phyloP scores from a whole-genome alignment of 2,113 vertebrate genomes.

The Paramormyrops kingsleyae region DNA sequence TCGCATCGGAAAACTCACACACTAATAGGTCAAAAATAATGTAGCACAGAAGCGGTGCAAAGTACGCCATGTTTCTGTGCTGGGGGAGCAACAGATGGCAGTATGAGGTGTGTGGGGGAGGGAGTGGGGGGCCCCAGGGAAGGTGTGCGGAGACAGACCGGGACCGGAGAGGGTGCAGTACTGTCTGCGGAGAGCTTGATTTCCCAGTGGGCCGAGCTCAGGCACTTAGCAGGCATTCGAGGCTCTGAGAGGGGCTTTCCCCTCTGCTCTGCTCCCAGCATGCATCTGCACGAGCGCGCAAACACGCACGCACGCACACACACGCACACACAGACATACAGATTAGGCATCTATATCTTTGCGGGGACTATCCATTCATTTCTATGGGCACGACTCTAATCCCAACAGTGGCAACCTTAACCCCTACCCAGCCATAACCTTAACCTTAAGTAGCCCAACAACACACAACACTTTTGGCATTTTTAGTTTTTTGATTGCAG shows the following conservation, averaged over 20 bases:
- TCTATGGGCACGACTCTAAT: background rate
- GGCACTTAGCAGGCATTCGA: background rate
- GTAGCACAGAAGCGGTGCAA: background rate
- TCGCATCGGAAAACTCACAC: background rate
- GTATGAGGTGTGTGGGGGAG: background rate
- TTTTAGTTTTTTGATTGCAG: background rate
- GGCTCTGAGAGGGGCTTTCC: background rate
- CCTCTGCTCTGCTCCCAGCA: slow-evolving; percentile 27
- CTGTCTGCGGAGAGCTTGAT: background rate
- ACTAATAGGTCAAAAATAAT: background rate
- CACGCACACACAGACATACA: background rate
- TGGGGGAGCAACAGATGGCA: background rate
- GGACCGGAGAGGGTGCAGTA: background rate
- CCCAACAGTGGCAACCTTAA: background rate
- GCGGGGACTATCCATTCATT: background rate
- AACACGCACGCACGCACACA: slow-evolving; percentile 16
- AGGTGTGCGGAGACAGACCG: background rate
- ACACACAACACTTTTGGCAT: background rate
- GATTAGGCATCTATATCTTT: background rate
- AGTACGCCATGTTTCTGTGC: background rate
- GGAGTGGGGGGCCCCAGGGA: background rate
- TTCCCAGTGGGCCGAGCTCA: background rate
- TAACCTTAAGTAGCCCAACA: too few species aligned
- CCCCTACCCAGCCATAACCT: background rate
- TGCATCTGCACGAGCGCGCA: slow-evolving; percentile 11